Evolutionary conservation across 2,888 invertebrate species (phyloP).

Genomic region (Philereme vetulata): DNA sequence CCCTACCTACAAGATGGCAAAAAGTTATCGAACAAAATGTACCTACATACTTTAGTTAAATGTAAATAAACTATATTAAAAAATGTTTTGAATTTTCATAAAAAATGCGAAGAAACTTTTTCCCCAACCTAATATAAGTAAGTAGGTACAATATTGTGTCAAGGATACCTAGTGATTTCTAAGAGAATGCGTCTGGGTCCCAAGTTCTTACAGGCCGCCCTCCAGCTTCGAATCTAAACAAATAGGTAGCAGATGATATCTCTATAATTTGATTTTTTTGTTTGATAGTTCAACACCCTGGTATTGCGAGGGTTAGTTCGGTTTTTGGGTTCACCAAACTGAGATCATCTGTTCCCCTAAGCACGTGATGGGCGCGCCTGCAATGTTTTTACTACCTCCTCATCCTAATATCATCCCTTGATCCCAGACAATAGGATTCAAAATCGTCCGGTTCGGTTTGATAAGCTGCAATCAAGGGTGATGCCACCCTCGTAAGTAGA

Average conservation of each 20-base stretch:
- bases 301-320: constrained; percentile 55
- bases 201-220: too few relatives aligned
- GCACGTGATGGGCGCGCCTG: constrained; percentile 70
- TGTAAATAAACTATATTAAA: too few relatives aligned
- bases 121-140: too few relatives aligned
- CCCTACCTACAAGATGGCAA: too few relatives aligned
- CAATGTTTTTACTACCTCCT: constrained; percentile 48
- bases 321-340: constrained; percentile 64
- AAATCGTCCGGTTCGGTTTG: constrained; percentile 37
- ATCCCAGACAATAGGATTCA: constrained; percentile 36
- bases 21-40: too few relatives aligned
- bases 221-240: not conserved
- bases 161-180: too few relatives aligned
- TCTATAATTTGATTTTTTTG: constrained; percentile 34
- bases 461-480: constrained; percentile 59
- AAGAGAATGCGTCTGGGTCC: too few relatives aligned
- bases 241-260: constrained; percentile 19
- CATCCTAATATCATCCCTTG: constrained; percentile 20
- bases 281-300: constrained; percentile 30
- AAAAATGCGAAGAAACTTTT: too few relatives aligned
- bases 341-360: constrained; percentile 73
- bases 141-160: too few relatives aligned
- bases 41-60: too few relatives aligned
- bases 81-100: too few relatives aligned
- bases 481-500: constrained; percentile 53